These are phyloP conservation scores for Trichonephila clavipes DNA, from an alignment of 1,140 invertebrate species.

Conservation along the genomic window DNA sequence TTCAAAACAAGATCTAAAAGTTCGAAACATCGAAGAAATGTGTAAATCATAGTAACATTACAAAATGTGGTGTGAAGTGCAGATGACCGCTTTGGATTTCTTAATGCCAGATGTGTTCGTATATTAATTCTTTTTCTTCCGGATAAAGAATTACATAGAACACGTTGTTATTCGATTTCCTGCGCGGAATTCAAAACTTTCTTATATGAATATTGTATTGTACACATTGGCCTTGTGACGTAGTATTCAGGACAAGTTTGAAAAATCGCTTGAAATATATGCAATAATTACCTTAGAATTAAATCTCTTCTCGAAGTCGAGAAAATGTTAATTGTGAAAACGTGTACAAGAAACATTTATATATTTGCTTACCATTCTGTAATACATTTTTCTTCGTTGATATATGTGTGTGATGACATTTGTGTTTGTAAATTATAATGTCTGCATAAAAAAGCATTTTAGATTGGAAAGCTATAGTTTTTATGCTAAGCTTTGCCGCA, in stretches of 20 bases:
- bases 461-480: constrained; percentile 37
- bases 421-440: constrained; percentile 17
- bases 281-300: constrained; percentile 34
- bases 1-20: background rate
- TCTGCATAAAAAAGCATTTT: constrained; percentile 1
- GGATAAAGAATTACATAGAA: background rate
- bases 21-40: constrained; percentile 25
- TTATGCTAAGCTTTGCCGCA: background rate
- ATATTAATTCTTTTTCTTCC: background rate
- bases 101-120: background rate
- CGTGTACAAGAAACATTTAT: background rate
- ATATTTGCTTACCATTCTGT: background rate
- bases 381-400: background rate
- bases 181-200: background rate
- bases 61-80: background rate
- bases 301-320: background rate
- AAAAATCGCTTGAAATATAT: constrained; percentile 14
- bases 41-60: too few relatives aligned
- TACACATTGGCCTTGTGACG: constrained; percentile 14
- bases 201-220: constrained; percentile 3
- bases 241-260: constrained; percentile 22
- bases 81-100: background rate
- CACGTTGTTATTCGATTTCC: background rate
- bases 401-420: background rate
- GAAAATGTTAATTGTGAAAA: background rate